These are phyloP conservation scores for Rhagophthalmus giganteus DNA, from an alignment of 2,888 invertebrate genomes.

Conservation along the genomic window DNA sequence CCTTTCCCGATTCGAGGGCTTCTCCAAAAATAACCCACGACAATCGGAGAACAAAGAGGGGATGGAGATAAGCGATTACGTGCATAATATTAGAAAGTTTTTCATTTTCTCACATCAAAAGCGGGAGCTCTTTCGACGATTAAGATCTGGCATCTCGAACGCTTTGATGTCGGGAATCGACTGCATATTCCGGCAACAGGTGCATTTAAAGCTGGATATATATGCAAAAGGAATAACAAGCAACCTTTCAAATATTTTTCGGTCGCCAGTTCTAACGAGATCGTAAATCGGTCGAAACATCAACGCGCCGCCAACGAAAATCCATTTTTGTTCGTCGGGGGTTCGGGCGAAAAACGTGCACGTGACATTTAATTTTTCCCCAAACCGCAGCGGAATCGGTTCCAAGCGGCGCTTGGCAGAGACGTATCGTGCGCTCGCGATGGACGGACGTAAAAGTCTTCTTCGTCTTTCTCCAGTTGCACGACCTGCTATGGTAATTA, in stretches of 20 bases:
- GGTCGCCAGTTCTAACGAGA: background rate
- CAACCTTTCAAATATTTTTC: too few species aligned
- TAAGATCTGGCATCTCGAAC: constrained; percentile 24
- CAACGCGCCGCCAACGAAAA: background rate
- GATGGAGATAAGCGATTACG: constrained; percentile 19
- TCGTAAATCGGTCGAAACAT: too few species aligned
- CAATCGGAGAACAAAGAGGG: constrained; percentile 2
- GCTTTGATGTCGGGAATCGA: constrained; percentile 29
- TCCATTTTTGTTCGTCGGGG: too few species aligned
- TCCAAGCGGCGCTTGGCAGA: constrained; percentile 18
- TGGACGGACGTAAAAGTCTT: constrained; percentile 14
- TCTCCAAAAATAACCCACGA: too few species aligned
- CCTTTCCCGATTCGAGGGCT: too few species aligned
- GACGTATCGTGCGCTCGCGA: constrained; percentile 23
- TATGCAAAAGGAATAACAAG: constrained; percentile 14
- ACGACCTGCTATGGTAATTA: constrained; percentile 27
- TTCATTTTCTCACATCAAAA: constrained; percentile 29
- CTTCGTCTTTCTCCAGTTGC: constrained; percentile 12
- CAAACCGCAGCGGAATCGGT: background rate
- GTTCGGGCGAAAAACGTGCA: constrained; percentile 11
- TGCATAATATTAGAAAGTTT: constrained; percentile 26
- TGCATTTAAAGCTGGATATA: constrained; percentile 24
- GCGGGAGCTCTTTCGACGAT: constrained; percentile 26
- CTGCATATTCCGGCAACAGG: constrained; percentile 31
- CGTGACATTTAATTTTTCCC: constrained; percentile 19